A percentile compares a stretch with the other conserved stretches of the same genome.
Conservation (phyloP, 2,113 vertebrate species). For the Mesocricetus auratus region DNA sequence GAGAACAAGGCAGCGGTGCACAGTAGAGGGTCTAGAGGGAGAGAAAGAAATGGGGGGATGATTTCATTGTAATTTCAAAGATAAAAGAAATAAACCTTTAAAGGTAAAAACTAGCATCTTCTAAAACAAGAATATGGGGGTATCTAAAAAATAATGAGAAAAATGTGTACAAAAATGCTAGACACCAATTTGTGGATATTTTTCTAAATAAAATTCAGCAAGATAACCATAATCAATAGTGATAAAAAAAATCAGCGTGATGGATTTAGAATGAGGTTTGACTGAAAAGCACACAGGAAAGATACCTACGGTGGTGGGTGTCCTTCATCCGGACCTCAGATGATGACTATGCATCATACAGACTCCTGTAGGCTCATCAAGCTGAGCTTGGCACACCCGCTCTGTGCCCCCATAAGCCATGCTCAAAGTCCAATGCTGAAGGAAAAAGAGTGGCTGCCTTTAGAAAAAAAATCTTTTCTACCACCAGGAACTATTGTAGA, state of each 20-base stretch:
- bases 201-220: conserved; percentile 35
- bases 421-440: background rate
- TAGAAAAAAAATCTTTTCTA: background rate
- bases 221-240: background rate
- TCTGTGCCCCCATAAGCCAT: background rate
- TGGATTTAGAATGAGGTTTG: background rate
- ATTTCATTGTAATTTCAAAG: background rate
- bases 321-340: background rate
- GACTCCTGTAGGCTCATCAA: background rate
- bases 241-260: background rate
- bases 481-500: too few relatives aligned
- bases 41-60: background rate
- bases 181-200: background rate
- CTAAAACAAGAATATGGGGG: background rate
- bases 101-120: background rate
- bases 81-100: background rate
- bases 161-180: background rate
- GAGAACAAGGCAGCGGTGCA: background rate
- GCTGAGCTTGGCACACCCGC: background rate
- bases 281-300: background rate
- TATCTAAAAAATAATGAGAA: background rate
- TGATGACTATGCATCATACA: background rate
- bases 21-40: background rate
- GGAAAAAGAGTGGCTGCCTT: background rate
- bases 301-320: background rate